Evolutionary conservation across 64 coral and sea anemone genomes (phyloP), one percentile per base, ranked within the genome.

Genomic region (Astreopora myriophthalma): DNA sequence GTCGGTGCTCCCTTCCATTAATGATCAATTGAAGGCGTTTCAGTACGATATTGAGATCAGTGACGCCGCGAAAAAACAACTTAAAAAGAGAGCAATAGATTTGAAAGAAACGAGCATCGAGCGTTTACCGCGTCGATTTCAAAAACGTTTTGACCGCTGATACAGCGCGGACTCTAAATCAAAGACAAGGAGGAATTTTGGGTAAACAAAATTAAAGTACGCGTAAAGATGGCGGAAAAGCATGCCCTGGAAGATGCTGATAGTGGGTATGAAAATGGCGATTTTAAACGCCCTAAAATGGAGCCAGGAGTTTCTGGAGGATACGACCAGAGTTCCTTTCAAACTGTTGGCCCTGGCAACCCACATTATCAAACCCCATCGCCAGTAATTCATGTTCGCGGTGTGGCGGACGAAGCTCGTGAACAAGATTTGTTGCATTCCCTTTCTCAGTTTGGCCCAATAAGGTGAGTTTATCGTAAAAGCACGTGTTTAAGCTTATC

Each of bases 311-410:
- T 29, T 27, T 23, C 28, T 34, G 83, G 28, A 68, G 64, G 76
- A 83, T n/a, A 87, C 58, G n/a, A 13, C 6, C 84, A 85, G 23
- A 62, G 65, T 37, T 37, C 22, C 9, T 70, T 36, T 32, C 57
- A 87, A 42, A 29, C 14, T 66, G 37, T 3, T 35, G 39, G 55
- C 2, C 35, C 61, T 68, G 35, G 77, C 3, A 83, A 90, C 82
- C 91, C 89, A 35, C 94, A 95, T 91, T 88, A 84, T 34, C 80
- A 94, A 0, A 79, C 85, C 11, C 97, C 97, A 33, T 95, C 93
- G 2, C 81, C 87, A 20, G 97, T 99, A 31, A 91, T 99, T 87
- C 97, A 99, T 58, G 90, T 99, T 11, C 86, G 97, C 68, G 94
- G 94, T 1, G 94, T 99, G 3, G 93, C 97, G 0, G 97, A 99